phyloP scores from a whole-genome alignment of 2,888 invertebrate species.

The Phortica okadai region DNA sequence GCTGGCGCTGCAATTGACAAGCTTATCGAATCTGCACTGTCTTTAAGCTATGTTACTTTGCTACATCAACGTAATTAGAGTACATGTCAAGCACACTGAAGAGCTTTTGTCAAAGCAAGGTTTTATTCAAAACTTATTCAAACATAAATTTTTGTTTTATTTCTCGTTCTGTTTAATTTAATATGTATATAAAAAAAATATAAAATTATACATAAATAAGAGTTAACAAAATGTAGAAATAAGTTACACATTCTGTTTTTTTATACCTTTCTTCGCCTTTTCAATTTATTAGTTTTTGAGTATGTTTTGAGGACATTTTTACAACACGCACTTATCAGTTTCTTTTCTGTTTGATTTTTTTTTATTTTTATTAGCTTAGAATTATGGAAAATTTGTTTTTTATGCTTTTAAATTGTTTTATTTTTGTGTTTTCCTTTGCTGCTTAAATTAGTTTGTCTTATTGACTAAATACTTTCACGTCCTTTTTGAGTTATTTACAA shows the following conservation, averaged over 20 bases:
- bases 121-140: conserved; percentile 12
- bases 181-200: conserved; percentile 51
- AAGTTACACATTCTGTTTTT: conserved; percentile 31
- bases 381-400: conserved; percentile 19
- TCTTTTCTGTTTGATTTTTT: conserved; percentile 21
- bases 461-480: conserved; percentile 14
- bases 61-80: background rate
- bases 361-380: conserved; percentile 22
- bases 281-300: conserved; percentile 28
- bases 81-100: background rate
- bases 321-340: conserved; percentile 60
- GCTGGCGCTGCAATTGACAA: background rate
- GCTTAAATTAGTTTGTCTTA: conserved; percentile 22
- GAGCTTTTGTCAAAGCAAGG: conserved; percentile 2
- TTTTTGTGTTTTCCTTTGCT: conserved; percentile 27
- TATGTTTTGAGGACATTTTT: conserved; percentile 50
- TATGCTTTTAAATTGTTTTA: conserved; percentile 38
- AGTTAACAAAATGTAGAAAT: conserved; percentile 38
- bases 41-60: background rate
- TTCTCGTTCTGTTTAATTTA: conserved; percentile 42
- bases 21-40: background rate
- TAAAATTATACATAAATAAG: conserved; percentile 39
- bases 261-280: conserved; percentile 6
- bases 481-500: conserved; percentile 53
- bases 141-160: conserved; percentile 21